phyloP scores from a whole-genome alignment of 2,888 invertebrate genomes.

The Antheraea assamensis region DNA sequence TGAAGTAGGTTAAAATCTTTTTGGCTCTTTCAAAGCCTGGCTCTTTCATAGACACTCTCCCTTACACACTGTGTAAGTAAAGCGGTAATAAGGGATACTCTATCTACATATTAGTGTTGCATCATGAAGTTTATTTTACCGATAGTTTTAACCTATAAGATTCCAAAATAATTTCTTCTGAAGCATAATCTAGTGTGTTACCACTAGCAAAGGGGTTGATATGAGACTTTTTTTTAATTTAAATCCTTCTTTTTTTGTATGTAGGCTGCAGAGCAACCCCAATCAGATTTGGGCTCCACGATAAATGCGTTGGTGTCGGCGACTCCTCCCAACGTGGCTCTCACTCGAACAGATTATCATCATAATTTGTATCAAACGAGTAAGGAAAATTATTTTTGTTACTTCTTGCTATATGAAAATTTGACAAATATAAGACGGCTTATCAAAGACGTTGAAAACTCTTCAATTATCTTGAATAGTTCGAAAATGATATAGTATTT shows the following conservation, averaged over 20 bases:
- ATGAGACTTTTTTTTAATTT: background rate
- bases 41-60: no score
- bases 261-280: constrained; percentile 86
- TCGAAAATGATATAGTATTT: no score
- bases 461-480: no score
- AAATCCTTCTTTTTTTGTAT: constrained; percentile 20
- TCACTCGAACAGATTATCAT: constrained; percentile 85
- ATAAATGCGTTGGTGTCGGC: constrained; percentile 92
- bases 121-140: background rate
- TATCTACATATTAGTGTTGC: background rate
- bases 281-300: constrained; percentile 83
- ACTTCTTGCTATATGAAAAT: background rate
- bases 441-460: no score
- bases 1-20: no score
- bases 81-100: background rate
- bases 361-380: constrained; percentile 69
- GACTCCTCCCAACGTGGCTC: constrained; percentile 94
- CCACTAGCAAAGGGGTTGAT: background rate
- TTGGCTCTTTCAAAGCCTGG: no score
- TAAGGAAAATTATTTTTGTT: constrained; percentile 47
- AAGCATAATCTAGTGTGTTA: background rate
- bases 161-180: background rate
- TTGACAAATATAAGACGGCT: background rate
- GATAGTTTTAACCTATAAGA: background rate
- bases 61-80: no score